Percentiles rank a stretch among this genome's conserved stretches.
Conservation (phyloP, 2,888 invertebrate species). For the Pseudococcus jackbeardsleyi region DNA sequence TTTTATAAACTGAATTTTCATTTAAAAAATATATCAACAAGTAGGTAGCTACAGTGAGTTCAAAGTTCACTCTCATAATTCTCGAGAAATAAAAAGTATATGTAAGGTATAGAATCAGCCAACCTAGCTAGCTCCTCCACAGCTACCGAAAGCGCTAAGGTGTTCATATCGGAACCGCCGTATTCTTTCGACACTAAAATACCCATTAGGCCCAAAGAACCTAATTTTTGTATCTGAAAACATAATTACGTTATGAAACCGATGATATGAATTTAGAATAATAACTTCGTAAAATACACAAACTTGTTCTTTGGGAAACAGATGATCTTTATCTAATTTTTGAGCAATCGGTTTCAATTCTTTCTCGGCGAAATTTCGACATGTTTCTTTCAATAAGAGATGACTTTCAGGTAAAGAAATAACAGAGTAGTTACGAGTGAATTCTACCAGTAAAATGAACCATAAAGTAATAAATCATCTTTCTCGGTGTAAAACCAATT, state of each 20-base stretch:
- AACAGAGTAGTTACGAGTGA: constrained; percentile 52
- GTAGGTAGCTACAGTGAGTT: too few species aligned
- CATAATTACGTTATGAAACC: background rate
- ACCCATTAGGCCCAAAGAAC: constrained; percentile 80
- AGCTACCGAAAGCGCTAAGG: constrained; percentile 79
- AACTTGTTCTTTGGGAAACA: constrained; percentile 81
- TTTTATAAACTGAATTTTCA: too few species aligned
- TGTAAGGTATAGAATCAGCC: background rate
- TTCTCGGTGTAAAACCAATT: too few species aligned
- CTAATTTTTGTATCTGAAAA: constrained; percentile 78
- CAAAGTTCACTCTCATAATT: too few species aligned
- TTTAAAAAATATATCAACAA: background rate
- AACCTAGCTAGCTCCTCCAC: constrained; percentile 80
- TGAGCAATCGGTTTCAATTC: constrained; percentile 90
- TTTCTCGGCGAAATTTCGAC: constrained; percentile 90
- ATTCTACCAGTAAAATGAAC: background rate
- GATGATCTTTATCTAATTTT: constrained; percentile 85
- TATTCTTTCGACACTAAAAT: constrained; percentile 76
- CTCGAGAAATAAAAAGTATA: too few species aligned
- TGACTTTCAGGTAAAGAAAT: constrained; percentile 85
- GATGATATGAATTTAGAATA: too few species aligned
- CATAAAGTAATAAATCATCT: too few species aligned
- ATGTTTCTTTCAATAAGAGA: constrained; percentile 92
- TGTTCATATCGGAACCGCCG: constrained; percentile 80
- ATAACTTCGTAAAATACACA: too few species aligned